These are phyloP conservation scores for Atrichornis clamosus DNA, from an alignment of 2,113 vertebrate species.

Conservation along the genomic window DNA sequence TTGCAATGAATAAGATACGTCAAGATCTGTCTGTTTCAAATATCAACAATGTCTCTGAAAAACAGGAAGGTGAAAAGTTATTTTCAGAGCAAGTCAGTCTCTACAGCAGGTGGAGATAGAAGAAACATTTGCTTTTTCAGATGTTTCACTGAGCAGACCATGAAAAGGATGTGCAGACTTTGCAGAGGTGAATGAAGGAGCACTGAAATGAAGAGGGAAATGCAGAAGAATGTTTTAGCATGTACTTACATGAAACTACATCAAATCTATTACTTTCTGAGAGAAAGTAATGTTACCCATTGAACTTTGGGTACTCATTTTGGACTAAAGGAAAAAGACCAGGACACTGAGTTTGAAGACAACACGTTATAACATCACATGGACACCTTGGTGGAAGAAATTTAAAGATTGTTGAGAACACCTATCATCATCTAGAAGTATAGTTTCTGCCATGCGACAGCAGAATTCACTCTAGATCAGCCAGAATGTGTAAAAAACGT, in stretches of 20 bases:
- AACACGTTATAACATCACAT: background rate
- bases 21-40: background rate
- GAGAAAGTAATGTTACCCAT: background rate
- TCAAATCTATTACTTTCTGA: background rate
- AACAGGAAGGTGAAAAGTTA: background rate
- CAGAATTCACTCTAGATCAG: background rate
- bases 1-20: background rate
- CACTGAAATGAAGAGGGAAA: background rate
- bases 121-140: background rate
- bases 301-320: background rate
- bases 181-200: background rate
- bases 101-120: background rate
- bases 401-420: background rate
- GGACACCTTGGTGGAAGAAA: background rate
- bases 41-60: background rate
- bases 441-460: background rate
- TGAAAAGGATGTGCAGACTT: background rate
- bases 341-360: background rate
- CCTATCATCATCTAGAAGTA: background rate
- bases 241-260: background rate
- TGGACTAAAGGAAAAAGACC: background rate
- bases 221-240: background rate
- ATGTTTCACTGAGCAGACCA: background rate
- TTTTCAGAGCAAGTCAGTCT: background rate
- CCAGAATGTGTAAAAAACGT: accelerated